Evolutionary conservation across 2,113 vertebrate genomes (phyloP).

Genomic region (Oryctolagus cuniculus): DNA sequence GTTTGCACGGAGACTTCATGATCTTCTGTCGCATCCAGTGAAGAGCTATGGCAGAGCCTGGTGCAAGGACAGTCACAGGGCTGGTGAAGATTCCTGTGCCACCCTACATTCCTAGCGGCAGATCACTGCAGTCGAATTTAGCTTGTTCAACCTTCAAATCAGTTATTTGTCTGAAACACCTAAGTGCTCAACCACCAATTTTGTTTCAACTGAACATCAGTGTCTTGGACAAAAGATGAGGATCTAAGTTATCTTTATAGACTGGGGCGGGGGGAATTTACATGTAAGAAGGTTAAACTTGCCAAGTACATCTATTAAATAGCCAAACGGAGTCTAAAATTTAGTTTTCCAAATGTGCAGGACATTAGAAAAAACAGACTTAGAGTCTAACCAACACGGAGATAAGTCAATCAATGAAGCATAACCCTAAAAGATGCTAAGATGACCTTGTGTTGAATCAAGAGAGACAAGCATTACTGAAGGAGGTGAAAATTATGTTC

Average conservation of each 20-base stretch:
- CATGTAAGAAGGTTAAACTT: background rate
- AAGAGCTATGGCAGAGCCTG: background rate
- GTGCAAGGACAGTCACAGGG: background rate
- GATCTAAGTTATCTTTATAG: background rate
- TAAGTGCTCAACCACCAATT: background rate
- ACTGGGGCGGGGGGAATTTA: background rate
- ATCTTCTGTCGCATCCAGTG: too few relatives aligned
- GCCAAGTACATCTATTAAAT: background rate
- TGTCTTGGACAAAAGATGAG: background rate
- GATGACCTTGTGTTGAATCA: background rate
- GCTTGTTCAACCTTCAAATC: background rate
- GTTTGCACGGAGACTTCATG: background rate
- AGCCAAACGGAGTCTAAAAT: background rate
- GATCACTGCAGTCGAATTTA: background rate
- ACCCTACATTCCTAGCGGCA: background rate
- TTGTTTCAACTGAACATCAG: background rate
- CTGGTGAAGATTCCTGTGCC: background rate
- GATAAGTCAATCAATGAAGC: background rate
- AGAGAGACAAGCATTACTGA: background rate
- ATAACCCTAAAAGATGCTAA: slow-evolving; percentile 1
- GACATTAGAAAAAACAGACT: background rate
- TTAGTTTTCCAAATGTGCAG: background rate
- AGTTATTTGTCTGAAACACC: background rate
- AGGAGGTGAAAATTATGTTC: slow-evolving; percentile 4
- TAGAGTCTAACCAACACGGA: background rate